Evolutionary conservation across 2,113 vertebrate species (phyloP).

Genomic region (Brienomyrus brachyistius): DNA sequence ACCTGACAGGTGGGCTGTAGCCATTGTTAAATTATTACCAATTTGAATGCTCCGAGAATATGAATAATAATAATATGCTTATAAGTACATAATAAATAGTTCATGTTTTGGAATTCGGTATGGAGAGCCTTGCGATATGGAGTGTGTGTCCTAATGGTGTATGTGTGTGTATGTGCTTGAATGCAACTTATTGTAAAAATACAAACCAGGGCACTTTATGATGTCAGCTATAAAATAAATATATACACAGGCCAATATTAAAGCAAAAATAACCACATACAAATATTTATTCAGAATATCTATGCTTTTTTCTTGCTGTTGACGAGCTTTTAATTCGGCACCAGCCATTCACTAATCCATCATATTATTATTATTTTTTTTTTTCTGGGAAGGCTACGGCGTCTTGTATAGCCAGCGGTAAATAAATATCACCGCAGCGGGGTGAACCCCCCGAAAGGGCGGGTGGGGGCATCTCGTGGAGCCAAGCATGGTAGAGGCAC

Average conservation of each 20-base stretch:
- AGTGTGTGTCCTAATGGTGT: background rate
- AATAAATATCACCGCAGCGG: background rate
- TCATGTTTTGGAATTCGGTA: background rate
- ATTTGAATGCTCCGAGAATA: background rate
- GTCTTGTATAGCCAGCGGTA: background rate
- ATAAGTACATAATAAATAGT: slow-evolving; percentile 1
- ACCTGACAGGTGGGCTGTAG: background rate
- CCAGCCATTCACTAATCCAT: background rate
- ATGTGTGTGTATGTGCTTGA: background rate
- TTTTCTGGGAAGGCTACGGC: background rate
- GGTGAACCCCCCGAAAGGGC: background rate
- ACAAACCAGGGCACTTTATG: background rate
- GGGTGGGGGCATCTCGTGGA: background rate
- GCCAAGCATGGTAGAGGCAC: background rate
- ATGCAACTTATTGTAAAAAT: background rate
- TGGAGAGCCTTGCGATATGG: background rate
- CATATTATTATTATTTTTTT: background rate
- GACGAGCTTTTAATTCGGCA: background rate
- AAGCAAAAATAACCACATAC: background rate
- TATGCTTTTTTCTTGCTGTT: background rate
- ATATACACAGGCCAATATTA: background rate
- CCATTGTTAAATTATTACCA: background rate
- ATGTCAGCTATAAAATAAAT: background rate
- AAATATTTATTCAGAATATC: background rate
- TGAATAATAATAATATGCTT: slow-evolving; percentile 2